Percentiles rank a stretch among this genome's conserved stretches.
Conservation (phyloP, 2,888 invertebrate species). For the Lacanobia wlatinum region DNA sequence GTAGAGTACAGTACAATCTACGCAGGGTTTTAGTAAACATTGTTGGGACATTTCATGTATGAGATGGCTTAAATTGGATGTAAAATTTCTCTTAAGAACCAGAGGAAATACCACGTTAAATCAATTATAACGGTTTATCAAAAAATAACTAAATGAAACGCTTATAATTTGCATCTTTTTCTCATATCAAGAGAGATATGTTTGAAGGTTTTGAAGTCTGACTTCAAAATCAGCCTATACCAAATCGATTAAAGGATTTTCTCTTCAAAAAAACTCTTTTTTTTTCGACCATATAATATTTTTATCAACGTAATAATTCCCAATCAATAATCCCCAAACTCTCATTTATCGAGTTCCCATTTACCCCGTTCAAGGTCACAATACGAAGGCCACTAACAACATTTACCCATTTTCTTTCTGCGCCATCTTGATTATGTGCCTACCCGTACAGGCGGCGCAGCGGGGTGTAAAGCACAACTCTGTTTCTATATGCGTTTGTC, state of each 20-base stretch:
- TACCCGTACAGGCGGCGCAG: conserved; percentile 62
- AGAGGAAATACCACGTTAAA: not conserved
- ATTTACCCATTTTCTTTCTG: conserved; percentile 78
- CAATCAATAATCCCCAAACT: conserved; percentile 34
- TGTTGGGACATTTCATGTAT: not conserved
- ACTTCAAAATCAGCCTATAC: not conserved
- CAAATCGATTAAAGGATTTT: not conserved
- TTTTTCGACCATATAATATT: not conserved
- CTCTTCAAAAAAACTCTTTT: not conserved
- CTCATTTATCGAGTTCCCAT: conserved; percentile 39
- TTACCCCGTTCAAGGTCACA: conserved; percentile 56
- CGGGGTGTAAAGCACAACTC: conserved; percentile 60
- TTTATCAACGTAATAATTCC: conserved; percentile 1
- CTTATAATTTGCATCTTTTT: not conserved
- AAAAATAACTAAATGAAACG: no score
- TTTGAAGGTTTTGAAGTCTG: not conserved
- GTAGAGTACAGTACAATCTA: not conserved
- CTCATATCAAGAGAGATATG: no score
- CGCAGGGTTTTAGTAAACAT: not conserved
- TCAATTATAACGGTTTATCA: no score
- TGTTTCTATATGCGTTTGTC: conserved; percentile 69
- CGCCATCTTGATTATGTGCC: conserved; percentile 61
- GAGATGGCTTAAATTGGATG: not conserved
- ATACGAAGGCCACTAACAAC: conserved; percentile 73
- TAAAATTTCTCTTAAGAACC: not conserved